A percentile compares a stretch with the other conserved stretches of the same genome.
Evolutionary conservation across 2,888 invertebrate species (phyloP).

Genomic region (Drosophila paracracens): DNA sequence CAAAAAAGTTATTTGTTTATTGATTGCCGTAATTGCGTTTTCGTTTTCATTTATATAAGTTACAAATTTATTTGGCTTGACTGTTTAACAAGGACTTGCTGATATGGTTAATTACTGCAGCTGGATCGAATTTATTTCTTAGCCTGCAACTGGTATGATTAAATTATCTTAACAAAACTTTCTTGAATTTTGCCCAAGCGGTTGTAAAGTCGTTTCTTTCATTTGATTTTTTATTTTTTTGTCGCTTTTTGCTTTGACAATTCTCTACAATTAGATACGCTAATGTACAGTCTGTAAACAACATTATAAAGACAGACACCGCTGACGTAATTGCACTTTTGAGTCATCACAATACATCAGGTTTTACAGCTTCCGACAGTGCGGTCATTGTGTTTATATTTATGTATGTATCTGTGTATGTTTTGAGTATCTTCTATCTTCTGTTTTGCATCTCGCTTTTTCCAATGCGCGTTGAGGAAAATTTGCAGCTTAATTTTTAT

Average conservation of each 20-base stretch:
- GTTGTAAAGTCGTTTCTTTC: background rate
- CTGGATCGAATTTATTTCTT: constrained; percentile 24
- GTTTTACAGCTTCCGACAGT: constrained; percentile 67
- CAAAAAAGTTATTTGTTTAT: constrained; percentile 71
- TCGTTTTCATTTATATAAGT: constrained; percentile 54
- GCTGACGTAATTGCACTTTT: constrained; percentile 73
- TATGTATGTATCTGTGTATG: constrained; percentile 19
- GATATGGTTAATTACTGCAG: constrained; percentile 41
- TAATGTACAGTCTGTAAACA: constrained; percentile 65
- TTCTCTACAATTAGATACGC: constrained; percentile 46
- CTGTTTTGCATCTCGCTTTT: constrained; percentile 13
- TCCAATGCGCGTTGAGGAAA: constrained; percentile 23
- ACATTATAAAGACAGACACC: constrained; percentile 53
- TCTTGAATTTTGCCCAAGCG: background rate
- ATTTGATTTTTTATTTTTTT: background rate
- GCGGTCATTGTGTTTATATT: constrained; percentile 4
- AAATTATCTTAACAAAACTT: background rate
- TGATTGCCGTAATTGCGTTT: constrained; percentile 71
- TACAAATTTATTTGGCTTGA: constrained; percentile 32
- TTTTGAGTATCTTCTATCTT: constrained; percentile 28
- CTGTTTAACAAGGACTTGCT: constrained; percentile 45
- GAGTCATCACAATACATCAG: constrained; percentile 59
- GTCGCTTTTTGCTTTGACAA: constrained; percentile 2
- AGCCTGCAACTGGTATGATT: constrained; percentile 11
- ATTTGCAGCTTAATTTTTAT: constrained; percentile 76